Percentiles rank a stretch among this genome's conserved stretches.
phyloP scores from a whole-genome alignment of 2,888 invertebrate genomes.

The Ennomos erosarius region DNA sequence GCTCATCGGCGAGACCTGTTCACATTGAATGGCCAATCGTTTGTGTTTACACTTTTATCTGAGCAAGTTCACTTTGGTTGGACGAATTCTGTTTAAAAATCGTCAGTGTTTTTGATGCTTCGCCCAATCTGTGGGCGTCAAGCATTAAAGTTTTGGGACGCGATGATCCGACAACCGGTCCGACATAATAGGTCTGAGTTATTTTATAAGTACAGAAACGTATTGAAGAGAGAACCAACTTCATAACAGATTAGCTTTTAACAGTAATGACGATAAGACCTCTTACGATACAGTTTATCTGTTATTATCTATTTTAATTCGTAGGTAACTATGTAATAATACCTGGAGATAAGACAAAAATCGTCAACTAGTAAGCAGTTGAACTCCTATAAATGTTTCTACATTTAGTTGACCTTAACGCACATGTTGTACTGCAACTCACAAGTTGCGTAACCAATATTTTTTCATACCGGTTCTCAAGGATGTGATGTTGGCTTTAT shows the following conservation, averaged over 20 bases:
- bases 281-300: constrained; percentile 47
- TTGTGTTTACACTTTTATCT: constrained; percentile 41
- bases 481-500: constrained; percentile 35
- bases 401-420: constrained; percentile 20
- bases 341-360: constrained; percentile 10
- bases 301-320: constrained; percentile 43
- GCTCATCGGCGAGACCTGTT: constrained; percentile 56
- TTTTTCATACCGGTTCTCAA: constrained; percentile 43
- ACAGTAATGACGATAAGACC: constrained; percentile 32
- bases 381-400: not conserved
- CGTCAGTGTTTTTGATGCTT: constrained; percentile 51
- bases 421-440: constrained; percentile 15
- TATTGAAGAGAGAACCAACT: constrained; percentile 50
- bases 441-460: constrained; percentile 27
- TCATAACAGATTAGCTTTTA: constrained; percentile 48
- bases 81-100: constrained; percentile 39
- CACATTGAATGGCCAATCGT: constrained; percentile 47
- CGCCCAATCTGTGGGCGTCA: constrained; percentile 50
- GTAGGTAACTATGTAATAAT: constrained; percentile 6
- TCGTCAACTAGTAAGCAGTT: constrained; percentile 1
- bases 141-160: constrained; percentile 50
- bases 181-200: constrained; percentile 4
- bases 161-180: constrained; percentile 46
- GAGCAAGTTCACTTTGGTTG: constrained; percentile 36
- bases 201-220: constrained; percentile 23